Base-by-base conservation (phyloP, 1,140 invertebrate species). In the Drosophila sturtevanti region DNA sequence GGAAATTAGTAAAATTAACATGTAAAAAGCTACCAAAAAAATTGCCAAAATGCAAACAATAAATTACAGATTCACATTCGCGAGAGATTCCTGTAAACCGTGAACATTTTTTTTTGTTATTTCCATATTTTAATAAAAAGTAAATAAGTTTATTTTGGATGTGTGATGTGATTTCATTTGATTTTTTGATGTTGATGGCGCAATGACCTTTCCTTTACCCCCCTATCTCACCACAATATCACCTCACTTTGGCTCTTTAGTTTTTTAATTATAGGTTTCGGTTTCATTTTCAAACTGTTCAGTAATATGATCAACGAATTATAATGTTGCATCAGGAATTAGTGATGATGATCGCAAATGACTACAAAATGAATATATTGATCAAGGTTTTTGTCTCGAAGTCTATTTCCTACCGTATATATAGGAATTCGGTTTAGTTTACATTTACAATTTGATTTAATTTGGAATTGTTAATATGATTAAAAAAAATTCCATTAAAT, bases 241-340 rank as follows among this genome's bases (percentile, higher is more conserved):
- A 9, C 9, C 41, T 10, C 1, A 4, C 41, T 4, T 21, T 48
- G 10, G 1, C 9, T 21, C 14, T 62, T 77, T 21, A 7, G 12
- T 51, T 55, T 61, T 11, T 55, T 70, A 81, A 81, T 85, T 81
- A 72, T 86, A 63, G 63, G 44, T 62, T 80, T 73, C 27, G 68
- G 63, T 58, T 74, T 21, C 16, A 3, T 21, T 48, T 48, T 48
- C 12, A 37, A 2, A 44, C 16, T 18, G 16, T 44, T 41, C 9
- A 18, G 16, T 9, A 44, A 18, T 16, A 44, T 44, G n/a, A 44
- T 18, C 14, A 48, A 18, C 9, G 11, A 48, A 21, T 48, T 48
- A 48, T 18, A 18, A 11, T 9, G 9, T 21, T 21, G 41, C 41
- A 48, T 35, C 11, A 10, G 11, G 34, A 35, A 12, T 48, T 44